Evolutionary conservation across 2,113 vertebrate species (phyloP).

Genomic region (Diadophis punctatus): DNA sequence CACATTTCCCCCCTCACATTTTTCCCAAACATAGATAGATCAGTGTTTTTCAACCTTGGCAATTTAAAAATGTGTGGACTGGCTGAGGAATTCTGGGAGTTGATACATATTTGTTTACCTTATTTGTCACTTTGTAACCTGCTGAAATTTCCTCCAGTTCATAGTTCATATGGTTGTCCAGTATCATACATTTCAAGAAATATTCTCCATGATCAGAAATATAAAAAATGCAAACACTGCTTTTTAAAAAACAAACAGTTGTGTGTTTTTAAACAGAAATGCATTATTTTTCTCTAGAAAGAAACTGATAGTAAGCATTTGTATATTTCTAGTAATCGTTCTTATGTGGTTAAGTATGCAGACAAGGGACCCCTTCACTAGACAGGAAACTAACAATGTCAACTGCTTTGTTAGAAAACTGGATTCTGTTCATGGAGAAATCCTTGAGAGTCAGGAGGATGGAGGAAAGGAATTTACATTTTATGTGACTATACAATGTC

Average conservation of each 20-base stretch:
- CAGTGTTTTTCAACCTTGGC: not conserved
- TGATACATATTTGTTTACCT: not conserved
- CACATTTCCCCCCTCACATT: no score
- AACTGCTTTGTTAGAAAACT: not conserved
- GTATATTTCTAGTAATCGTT: not conserved
- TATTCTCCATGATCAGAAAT: not conserved
- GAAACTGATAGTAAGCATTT: not conserved
- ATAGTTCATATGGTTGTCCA: not conserved
- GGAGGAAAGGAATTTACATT: not conserved
- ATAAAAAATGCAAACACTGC: not conserved
- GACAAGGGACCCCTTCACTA: not conserved
- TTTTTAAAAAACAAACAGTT: not conserved
- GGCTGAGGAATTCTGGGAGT: not conserved
- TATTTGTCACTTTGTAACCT: not conserved
- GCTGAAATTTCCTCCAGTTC: not conserved
- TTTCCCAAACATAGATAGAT: conserved; percentile 4
- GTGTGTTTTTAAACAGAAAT: not conserved
- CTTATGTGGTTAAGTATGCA: not conserved
- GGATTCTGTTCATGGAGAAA: not conserved
- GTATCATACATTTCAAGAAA: not conserved
- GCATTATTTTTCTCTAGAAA: not conserved
- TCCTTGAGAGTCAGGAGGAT: not conserved
- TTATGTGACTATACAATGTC: not conserved
- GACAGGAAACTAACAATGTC: not conserved
- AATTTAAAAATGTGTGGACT: not conserved